Conservation (phyloP, 2,888 invertebrate species). For the Thymelicus lineola region DNA sequence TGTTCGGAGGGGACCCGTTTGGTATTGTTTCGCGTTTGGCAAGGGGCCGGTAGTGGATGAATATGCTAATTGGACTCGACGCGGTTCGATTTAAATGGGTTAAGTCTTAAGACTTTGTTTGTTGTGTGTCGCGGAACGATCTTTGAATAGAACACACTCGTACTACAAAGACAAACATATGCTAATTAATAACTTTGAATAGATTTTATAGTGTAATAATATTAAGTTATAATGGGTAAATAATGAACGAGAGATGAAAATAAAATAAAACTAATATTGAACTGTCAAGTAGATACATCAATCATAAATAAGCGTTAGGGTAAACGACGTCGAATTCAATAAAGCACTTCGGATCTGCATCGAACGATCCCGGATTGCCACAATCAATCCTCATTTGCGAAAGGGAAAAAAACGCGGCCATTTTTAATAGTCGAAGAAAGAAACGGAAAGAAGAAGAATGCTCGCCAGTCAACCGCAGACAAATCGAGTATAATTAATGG, state of each 20-base stretch:
- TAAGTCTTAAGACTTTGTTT: constrained; percentile 33
- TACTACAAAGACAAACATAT: neutral
- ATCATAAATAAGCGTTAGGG: constrained; percentile 68
- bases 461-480: constrained; percentile 78
- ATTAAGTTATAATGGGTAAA: too few relatives aligned
- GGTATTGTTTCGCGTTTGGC: constrained; percentile 35
- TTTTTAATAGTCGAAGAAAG: constrained; percentile 76
- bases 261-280: constrained; percentile 5
- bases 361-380: constrained; percentile 74
- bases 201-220: too few relatives aligned
- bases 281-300: constrained; percentile 39
- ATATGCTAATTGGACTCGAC: constrained; percentile 49
- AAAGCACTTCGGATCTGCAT: constrained; percentile 70
- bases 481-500: constrained; percentile 82
- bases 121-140: neutral
- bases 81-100: constrained; percentile 39
- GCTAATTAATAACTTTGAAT: too few relatives aligned
- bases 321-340: constrained; percentile 67
- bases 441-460: constrained; percentile 65
- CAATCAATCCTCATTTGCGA: constrained; percentile 81
- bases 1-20: constrained; percentile 51
- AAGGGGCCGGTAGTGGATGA: constrained; percentile 42
- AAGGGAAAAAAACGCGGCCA: constrained; percentile 54
- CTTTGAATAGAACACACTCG: neutral
- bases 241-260: too few relatives aligned